Evolutionary conservation across 64 coral and sea anemone species (phyloP).

Genomic region (Acropora tenuis): DNA sequence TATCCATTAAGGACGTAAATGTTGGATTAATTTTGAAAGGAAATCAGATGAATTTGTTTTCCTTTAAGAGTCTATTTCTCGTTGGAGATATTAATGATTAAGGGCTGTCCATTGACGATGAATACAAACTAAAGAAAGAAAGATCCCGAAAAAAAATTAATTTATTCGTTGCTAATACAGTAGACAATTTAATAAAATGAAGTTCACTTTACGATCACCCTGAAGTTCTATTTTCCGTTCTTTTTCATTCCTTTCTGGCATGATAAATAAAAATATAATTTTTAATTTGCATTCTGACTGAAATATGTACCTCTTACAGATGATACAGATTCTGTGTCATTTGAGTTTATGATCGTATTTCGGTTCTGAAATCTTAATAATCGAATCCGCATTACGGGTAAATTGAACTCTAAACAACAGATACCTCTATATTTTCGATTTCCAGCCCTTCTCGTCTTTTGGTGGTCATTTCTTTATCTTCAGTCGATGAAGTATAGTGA

Average conservation of each 20-base stretch:
- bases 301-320: too few relatives aligned
- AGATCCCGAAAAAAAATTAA: not conserved
- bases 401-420: not conserved
- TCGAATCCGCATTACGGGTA: not conserved
- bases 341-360: not conserved
- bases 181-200: not conserved
- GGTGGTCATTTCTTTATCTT: not conserved
- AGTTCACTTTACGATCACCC: not conserved
- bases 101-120: not conserved
- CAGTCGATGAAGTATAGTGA: not conserved
- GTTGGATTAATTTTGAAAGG: constrained; percentile 21
- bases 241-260: not conserved
- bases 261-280: too few relatives aligned
- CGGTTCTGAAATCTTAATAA: not conserved
- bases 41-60: not conserved
- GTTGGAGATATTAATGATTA: not conserved
- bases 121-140: not conserved
- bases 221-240: not conserved
- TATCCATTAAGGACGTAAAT: not conserved
- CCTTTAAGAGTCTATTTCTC: not conserved
- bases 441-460: constrained; percentile 20
- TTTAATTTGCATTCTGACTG: too few relatives aligned
- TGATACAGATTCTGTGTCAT: not conserved
- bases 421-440: constrained; percentile 41
- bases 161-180: not conserved